Conservation (phyloP, 2,113 vertebrate genomes). For the Varanus komodoensis region DNA sequence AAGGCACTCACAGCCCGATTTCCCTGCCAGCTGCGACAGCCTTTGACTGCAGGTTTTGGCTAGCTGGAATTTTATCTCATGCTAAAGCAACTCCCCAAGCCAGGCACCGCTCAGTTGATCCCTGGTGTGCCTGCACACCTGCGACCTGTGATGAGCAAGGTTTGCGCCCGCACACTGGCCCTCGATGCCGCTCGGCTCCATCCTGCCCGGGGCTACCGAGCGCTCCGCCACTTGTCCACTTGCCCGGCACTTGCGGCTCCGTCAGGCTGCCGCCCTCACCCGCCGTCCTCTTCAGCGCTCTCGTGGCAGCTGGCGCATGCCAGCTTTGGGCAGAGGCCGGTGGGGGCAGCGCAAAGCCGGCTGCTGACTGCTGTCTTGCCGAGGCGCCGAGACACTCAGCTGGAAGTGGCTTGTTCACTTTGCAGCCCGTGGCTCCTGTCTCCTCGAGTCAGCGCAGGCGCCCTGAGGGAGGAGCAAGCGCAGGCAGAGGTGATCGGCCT, state of each 20-base stretch:
- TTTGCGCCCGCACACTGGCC: background rate
- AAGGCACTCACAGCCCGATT: background rate
- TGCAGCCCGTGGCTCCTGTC: background rate
- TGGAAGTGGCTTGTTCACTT: conserved; percentile 17
- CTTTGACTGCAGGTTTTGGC: background rate
- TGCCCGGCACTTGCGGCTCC: background rate
- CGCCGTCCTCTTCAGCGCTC: background rate
- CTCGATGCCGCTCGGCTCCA: background rate
- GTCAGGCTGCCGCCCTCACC: background rate
- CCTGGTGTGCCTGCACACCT: background rate
- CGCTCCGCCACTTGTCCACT: background rate
- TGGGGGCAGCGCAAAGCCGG: background rate
- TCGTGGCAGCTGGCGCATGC: background rate
- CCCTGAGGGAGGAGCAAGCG: background rate
- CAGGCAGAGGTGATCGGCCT: background rate
- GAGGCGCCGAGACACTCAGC: background rate
- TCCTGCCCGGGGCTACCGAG: background rate
- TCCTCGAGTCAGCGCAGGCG: background rate
- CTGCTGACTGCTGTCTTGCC: background rate
- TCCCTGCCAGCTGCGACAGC: no score
- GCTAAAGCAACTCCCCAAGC: background rate
- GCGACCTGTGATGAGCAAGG: background rate
- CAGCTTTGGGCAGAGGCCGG: background rate
- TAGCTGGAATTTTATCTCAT: no score
- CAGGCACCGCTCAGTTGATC: no score